phyloP scores from a whole-genome alignment of 2,888 invertebrate genomes.

The Bugulina stolonifera region DNA sequence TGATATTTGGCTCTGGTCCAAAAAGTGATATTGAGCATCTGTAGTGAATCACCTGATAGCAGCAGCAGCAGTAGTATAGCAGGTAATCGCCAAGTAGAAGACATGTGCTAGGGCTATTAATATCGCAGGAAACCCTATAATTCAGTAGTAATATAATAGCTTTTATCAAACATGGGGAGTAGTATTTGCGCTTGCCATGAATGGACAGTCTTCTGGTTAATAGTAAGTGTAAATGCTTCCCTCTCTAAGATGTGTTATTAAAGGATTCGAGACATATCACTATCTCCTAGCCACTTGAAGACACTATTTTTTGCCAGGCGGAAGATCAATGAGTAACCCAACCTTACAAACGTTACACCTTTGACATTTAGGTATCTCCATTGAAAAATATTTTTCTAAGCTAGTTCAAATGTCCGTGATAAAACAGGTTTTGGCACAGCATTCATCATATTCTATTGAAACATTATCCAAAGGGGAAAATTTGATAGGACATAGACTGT shows the following conservation, averaged over 20 bases:
- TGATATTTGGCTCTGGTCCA: neutral
- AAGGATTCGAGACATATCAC: too few species aligned
- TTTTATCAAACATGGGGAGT: neutral
- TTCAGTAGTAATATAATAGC: neutral
- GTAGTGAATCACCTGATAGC: too few species aligned
- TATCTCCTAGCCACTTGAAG: too few species aligned
- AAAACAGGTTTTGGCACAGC: too few species aligned
- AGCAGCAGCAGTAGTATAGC: too few species aligned
- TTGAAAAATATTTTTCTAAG: too few species aligned
- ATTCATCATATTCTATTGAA: neutral
- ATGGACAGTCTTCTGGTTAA: neutral
- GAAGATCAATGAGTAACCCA: neutral
- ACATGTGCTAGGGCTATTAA: conserved; percentile 10
- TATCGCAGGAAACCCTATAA: conserved; percentile 6
- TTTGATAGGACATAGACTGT: neutral
- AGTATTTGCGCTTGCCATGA: neutral
- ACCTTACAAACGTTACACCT: too few species aligned
- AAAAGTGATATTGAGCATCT: too few species aligned
- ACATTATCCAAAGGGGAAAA: neutral
- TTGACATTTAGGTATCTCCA: too few species aligned
- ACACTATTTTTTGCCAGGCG: too few species aligned
- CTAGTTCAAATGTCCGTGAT: too few species aligned
- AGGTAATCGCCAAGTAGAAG: too few species aligned
- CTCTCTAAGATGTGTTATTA: neutral
- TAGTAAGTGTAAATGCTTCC: neutral